These are phyloP conservation scores for Triplophysa yarkandensis DNA, from an alignment of 2,797 vertebrate species.

Conservation along the genomic window DNA sequence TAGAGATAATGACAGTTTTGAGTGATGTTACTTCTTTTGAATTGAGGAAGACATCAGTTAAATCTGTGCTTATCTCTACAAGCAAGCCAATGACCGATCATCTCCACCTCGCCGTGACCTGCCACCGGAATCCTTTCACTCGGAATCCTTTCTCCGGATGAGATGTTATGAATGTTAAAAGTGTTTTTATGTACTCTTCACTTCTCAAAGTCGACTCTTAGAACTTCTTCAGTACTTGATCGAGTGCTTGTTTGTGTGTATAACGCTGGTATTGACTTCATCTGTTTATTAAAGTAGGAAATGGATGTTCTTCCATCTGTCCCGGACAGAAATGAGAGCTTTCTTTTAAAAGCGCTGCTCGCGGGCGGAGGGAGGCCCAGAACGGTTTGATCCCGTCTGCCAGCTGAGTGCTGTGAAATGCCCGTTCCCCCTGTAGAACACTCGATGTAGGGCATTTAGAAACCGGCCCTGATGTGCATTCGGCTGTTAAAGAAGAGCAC, in stretches of 20 bases:
- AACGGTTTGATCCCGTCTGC: slow-evolving; percentile 22
- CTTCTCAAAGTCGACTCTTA: neutral
- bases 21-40: slow-evolving; percentile 85
- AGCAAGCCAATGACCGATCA: slow-evolving; percentile 69
- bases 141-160: neutral
- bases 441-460: slow-evolving; percentile 46
- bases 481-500: neutral
- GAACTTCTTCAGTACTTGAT: neutral
- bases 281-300: slow-evolving; percentile 1
- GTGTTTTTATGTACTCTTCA: neutral
- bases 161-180: neutral
- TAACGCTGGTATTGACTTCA: neutral
- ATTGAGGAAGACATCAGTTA: slow-evolving; percentile 85
- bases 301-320: slow-evolving; percentile 33
- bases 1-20: slow-evolving; percentile 84
- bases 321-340: slow-evolving; percentile 21
- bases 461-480: neutral
- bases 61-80: slow-evolving; percentile 86
- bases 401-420: slow-evolving; percentile 37
- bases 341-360: neutral
- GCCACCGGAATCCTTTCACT: slow-evolving; percentile 27
- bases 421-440: slow-evolving; percentile 28
- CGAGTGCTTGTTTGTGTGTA: neutral
- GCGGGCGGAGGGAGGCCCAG: neutral
- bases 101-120: slow-evolving; percentile 32